These are phyloP conservation scores for Sturnira hondurensis DNA, from an alignment of 2,113 vertebrate genomes.

Conservation along the genomic window DNA sequence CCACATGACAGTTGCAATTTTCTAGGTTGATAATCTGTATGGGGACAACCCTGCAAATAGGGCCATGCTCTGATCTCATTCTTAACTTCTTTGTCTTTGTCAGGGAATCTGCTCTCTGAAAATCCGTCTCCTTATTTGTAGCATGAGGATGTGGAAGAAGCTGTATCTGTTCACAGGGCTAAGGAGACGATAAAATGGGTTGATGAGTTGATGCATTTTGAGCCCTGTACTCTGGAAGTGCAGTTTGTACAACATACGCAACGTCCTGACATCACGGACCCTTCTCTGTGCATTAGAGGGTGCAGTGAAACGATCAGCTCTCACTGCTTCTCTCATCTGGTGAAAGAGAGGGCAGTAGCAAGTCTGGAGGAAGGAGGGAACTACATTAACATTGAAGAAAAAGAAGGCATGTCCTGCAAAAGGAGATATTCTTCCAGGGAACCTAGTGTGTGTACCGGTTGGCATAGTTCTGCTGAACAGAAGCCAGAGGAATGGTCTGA, in stretches of 20 bases:
- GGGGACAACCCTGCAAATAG: not conserved
- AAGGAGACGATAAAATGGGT: not conserved
- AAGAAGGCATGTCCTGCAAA: not conserved
- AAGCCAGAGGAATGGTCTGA: not conserved
- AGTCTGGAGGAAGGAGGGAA: accelerated
- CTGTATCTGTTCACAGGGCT: not conserved
- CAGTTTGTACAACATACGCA: accelerated
- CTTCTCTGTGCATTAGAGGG: not conserved
- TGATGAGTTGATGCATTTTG: too few relatives aligned
- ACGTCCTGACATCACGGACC: accelerated
- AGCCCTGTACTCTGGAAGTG: not conserved
- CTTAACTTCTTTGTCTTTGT: too few relatives aligned
- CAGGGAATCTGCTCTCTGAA: not conserved
- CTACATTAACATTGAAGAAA: not conserved
- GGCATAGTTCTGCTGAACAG: not conserved
- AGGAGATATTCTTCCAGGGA: not conserved
- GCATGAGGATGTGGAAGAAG: not conserved
- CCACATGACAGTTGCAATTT: accelerated
- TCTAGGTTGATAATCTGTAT: not conserved
- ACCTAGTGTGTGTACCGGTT: accelerated
- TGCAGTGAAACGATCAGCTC: too few relatives aligned
- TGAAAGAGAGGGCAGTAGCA: not conserved
- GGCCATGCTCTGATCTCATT: accelerated
- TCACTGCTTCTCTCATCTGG: not conserved
- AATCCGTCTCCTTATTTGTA: not conserved